Evolutionary conservation across 2,113 vertebrate genomes (phyloP), one percentile per base, ranked within the genome.

Genomic region (Cottus gobio): DNA sequence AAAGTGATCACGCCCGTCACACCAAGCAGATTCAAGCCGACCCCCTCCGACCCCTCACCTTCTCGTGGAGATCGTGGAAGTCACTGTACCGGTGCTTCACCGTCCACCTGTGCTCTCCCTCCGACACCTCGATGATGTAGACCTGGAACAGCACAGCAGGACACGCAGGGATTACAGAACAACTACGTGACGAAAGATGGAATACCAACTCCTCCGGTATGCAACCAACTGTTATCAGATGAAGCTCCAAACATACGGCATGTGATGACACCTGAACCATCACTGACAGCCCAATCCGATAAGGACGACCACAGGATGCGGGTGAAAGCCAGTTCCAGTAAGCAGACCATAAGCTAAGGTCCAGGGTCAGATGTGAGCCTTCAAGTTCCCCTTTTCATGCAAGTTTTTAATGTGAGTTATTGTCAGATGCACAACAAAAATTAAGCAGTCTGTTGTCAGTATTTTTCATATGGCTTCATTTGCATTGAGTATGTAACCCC

Each of bases 11-110:
- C 3, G 2, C 24, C 24, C 7, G 1, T 71, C 9, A 58, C 4
- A 28, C 12, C 2, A 20, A 60, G 7, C 30, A 63, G 22, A 50
- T 20, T 18, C 1, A 24, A n/a, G 48, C 42, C 37, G 65, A 26
- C 8, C 39, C 46, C 26, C 28, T 60, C 8, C 2, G 0, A 20
- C 36, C 18, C 52, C 54, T 57, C 87, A 99, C 98, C 95, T 98
- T 99, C 90, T 99, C 98, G 24, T 99, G 98, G 18, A 99, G 93
- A 50, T 99, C 98, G 26, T 99, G 94, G 86, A 99, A 99, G 89
- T 99, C 97, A 39, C 97, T 99, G 81, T 99, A 99, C 50, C 98
- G 97, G 86, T 99, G 98, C 90, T 98, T 99, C 71, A 98, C 92
- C 5, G 96, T 97, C 98, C 98, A 99, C 9, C 93, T 94, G 86